These are phyloP conservation scores for Eilema depressum DNA, from an alignment of 2,888 invertebrate species.

Conservation along the genomic window DNA sequence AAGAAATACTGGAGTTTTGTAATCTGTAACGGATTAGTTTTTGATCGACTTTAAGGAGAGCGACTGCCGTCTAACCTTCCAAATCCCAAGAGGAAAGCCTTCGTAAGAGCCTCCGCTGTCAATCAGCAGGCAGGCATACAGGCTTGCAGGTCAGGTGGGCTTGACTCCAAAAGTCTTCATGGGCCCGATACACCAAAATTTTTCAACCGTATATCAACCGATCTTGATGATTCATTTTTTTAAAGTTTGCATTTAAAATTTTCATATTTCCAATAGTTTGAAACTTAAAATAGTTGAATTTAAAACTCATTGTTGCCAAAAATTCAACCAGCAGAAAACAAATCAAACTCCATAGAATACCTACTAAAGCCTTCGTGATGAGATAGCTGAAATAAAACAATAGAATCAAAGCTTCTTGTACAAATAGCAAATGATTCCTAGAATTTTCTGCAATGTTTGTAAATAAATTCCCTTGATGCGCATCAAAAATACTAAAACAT, in stretches of 20 bases:
- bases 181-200: background rate
- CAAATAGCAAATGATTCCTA: background rate
- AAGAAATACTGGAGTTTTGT: background rate
- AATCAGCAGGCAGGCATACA: no score
- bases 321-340: background rate
- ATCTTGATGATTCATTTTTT: background rate
- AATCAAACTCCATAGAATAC: background rate
- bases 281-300: background rate
- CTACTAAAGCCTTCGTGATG: background rate
- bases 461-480: constrained; percentile 45
- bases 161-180: no score
- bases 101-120: no score
- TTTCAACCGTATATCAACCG: background rate
- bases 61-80: background rate
- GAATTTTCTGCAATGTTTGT: constrained; percentile 20
- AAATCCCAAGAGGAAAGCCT: background rate
- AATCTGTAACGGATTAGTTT: background rate
- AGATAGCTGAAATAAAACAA: background rate
- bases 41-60: background rate
- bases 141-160: no score
- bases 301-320: background rate
- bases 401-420: background rate
- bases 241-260: background rate
- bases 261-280: background rate
- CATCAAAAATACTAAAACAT: constrained; percentile 48